Base-by-base conservation (phyloP, 2,113 vertebrate species). In the Prietella phreatophila region DNA sequence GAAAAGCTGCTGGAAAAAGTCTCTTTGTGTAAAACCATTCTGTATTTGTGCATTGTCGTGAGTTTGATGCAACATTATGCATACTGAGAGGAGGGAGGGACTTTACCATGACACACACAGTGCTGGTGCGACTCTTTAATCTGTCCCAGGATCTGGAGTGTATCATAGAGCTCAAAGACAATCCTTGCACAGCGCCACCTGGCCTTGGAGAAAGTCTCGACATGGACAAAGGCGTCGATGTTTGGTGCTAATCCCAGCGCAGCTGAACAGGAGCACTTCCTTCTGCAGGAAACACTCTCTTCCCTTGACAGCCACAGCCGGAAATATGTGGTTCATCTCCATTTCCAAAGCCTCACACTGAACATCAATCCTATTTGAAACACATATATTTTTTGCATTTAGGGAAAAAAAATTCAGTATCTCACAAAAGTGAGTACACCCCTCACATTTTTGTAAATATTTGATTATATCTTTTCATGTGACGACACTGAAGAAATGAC, bases 191-290 rank as follows among this genome's bases (percentile, higher is more conserved):
- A 99, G 91, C 5, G 98, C 98, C 94, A 99, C 97, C 93, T 99
- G 98, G 88, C 97, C 97, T 0, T 75, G 91, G 19, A 93, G 96
- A 93, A 95, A 99, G 93, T 98, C 97, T 0, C 98, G 96, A 92
- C 98, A 99, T 13, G 98, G 98, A 88, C 98, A 99, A 19, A 99
- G 95, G 33, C 98, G 96, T 82, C 91, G 96, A 94, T 97, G 96
- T 93, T 97, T 97, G 93, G 92, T 25, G 88, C 94, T 95, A 93
- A 94, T 92, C 42, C 98, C 98, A 0, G 98, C 97, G 0, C 98
- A 99, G 95, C 98, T 99, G 94, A 97, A 99, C 65, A 99, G 96
- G 88, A 99, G 93, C 0, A 96, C 95, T 76, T 99, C 97, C 91
- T 97, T 97, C 94, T 99, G 98, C 83, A 99, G 96, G 94, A 96